A percentile compares a stretch with the other conserved stretches of the same genome.
Evolutionary conservation across 2,888 invertebrate genomes (phyloP).

Genomic region (Hyles lineata): DNA sequence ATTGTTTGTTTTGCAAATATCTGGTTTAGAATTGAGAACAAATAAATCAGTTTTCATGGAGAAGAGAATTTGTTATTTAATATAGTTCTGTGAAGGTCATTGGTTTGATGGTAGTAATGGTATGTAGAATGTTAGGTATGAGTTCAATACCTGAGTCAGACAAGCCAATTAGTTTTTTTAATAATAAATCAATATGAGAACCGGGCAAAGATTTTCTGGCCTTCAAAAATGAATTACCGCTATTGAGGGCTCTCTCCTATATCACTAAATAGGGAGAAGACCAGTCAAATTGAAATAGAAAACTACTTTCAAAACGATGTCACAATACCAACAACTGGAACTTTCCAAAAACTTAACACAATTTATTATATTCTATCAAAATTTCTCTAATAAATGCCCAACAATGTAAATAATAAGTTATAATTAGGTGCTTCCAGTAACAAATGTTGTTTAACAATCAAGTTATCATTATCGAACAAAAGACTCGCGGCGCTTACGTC

Average conservation of each 20-base stretch:
- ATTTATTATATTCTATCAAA: background rate
- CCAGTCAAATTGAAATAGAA: no score
- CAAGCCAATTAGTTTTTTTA: no score
- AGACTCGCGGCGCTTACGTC: conserved; percentile 46
- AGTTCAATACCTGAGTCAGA: no score
- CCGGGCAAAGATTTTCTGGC: no score
- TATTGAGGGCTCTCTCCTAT: no score
- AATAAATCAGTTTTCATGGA: background rate
- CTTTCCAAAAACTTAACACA: conserved; percentile 13
- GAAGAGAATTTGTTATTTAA: background rate
- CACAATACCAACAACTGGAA: background rate
- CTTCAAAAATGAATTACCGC: no score
- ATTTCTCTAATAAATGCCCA: conserved; percentile 10
- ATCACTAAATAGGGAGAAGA: no score
- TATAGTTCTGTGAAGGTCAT: no score
- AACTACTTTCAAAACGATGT: no score
- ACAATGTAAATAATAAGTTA: conserved; percentile 17
- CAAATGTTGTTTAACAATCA: conserved; percentile 54
- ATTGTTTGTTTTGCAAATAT: conserved; percentile 21
- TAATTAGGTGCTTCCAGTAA: conserved; percentile 36
- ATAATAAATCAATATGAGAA: no score
- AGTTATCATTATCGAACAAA: conserved; percentile 58
- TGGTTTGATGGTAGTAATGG: no score
- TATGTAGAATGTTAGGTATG: no score
- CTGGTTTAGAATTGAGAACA: background rate